phyloP scores from a whole-genome alignment of 2,888 invertebrate species.

The Polydrusus tereticollis region DNA sequence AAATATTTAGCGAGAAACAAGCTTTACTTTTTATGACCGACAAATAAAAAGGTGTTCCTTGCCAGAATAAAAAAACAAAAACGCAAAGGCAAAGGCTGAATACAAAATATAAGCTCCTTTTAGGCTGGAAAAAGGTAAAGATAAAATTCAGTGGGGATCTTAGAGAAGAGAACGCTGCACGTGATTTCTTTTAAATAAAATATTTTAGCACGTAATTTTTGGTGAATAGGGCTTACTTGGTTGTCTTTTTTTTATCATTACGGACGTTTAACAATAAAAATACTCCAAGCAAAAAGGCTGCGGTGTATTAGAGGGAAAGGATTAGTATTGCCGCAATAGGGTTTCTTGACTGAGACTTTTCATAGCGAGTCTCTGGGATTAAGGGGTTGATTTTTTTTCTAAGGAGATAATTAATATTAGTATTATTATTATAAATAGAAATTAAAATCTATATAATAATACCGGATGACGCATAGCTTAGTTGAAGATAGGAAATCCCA shows the following conservation, averaged over 20 bases:
- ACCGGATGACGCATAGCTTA: no score
- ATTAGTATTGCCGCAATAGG: no score
- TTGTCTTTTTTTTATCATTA: not conserved
- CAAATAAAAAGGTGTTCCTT: conserved; percentile 16
- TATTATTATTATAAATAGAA: no score
- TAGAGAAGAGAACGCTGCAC: conserved; percentile 3
- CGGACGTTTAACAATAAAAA: no score
- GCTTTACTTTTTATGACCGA: conserved; percentile 3
- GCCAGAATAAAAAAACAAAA: conserved; percentile 12
- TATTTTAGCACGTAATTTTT: not conserved
- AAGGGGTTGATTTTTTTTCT: no score
- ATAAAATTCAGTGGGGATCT: conserved; percentile 18
- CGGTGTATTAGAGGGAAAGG: no score
- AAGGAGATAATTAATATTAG: no score
- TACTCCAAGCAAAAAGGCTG: no score
- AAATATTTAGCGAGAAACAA: not conserved
- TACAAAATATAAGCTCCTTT: conserved; percentile 6
- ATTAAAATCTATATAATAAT: no score
- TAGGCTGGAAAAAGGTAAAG: not conserved
- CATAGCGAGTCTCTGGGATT: no score
- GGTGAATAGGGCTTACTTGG: not conserved
- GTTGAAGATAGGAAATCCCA: no score
- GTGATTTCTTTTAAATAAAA: conserved; percentile 15
- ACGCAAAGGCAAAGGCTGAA: conserved; percentile 12
- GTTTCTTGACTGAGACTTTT: no score